Evolutionary conservation across 2,113 vertebrate genomes (phyloP).

Genomic region (Hyla sarda): DNA sequence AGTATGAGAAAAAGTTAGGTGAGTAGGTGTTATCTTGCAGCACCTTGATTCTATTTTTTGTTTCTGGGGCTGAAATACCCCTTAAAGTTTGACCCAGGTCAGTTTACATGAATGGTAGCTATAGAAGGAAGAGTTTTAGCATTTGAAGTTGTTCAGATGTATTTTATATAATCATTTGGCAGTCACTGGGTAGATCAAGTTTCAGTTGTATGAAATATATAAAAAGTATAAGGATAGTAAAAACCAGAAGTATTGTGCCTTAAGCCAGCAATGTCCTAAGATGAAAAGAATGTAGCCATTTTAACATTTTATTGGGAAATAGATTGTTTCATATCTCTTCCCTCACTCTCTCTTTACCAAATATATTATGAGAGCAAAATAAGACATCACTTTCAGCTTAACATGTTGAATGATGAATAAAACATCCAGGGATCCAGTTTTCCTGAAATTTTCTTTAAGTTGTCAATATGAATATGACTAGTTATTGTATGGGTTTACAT

Average conservation of each 20-base stretch:
- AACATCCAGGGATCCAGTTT: no score
- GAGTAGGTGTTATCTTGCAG: no score
- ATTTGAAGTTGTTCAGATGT: not conserved
- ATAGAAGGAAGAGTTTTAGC: not conserved
- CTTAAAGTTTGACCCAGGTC: not conserved
- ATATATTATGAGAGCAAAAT: not conserved
- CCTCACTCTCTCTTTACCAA: not conserved
- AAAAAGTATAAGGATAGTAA: constrained; percentile 26
- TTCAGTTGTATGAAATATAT: not conserved
- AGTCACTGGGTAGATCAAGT: not conserved
- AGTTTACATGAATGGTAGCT: not conserved
- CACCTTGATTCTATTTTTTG: no score
- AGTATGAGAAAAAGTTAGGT: no score
- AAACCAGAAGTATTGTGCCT: constrained; percentile 3
- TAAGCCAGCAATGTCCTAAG: constrained; percentile 21
- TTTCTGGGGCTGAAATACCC: no score
- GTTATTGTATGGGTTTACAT: no score
- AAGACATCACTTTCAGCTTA: not conserved
- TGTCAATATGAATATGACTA: no score
- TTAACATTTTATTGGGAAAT: constrained; percentile 27
- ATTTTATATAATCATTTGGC: constrained; percentile 19
- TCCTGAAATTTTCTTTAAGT: no score
- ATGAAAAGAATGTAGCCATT: not conserved
- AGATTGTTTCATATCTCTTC: not conserved
- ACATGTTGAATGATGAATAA: no score